Percentiles rank a stretch among this genome's conserved stretches.
Conservation (phyloP, 2,113 vertebrate species). For the Rhinogobius similis region DNA sequence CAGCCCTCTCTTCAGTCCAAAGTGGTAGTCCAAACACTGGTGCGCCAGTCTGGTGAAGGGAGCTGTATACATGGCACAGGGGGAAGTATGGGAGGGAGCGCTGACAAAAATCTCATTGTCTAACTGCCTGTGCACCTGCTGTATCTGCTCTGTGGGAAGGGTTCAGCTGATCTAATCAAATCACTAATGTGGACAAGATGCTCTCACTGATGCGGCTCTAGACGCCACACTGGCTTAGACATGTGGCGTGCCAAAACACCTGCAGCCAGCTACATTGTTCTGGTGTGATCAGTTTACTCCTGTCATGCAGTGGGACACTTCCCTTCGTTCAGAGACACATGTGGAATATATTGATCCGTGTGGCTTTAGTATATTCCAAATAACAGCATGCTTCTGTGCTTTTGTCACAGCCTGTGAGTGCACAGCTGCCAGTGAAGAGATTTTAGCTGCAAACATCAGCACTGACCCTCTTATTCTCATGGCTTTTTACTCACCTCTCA, state of each 20-base stretch:
- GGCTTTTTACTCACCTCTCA: conserved; percentile 54
- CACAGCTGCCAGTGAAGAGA: conserved; percentile 25
- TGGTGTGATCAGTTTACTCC: conserved; percentile 25
- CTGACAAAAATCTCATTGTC: conserved; percentile 74
- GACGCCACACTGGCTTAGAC: conserved; percentile 36
- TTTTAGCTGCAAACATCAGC: conserved; percentile 51
- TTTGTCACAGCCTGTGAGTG: conserved; percentile 25
- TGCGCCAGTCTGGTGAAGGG: conserved; percentile 42
- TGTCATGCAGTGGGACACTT: conserved; percentile 42
- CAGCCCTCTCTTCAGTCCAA: conserved; percentile 69
- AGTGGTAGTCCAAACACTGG: conserved; percentile 62
- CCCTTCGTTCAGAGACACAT: conserved; percentile 64
- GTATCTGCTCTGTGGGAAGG: conserved; percentile 65
- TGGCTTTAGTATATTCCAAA: conserved; percentile 58
- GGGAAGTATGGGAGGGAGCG: conserved; percentile 26
- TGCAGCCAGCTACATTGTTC: conserved; percentile 12
- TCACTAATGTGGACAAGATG: conserved; percentile 57
- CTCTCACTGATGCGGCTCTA: conserved; percentile 50
- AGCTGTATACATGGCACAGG: not conserved
- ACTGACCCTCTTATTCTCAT: conserved; percentile 36
- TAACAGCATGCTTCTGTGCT: conserved; percentile 54
- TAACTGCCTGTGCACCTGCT: conserved; percentile 49
- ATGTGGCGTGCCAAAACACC: conserved; percentile 12
- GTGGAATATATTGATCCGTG: conserved; percentile 62
- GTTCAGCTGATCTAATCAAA: conserved; percentile 62